Base-by-base conservation (phyloP, 2,113 vertebrate species). In the Cottus gobio region DNA sequence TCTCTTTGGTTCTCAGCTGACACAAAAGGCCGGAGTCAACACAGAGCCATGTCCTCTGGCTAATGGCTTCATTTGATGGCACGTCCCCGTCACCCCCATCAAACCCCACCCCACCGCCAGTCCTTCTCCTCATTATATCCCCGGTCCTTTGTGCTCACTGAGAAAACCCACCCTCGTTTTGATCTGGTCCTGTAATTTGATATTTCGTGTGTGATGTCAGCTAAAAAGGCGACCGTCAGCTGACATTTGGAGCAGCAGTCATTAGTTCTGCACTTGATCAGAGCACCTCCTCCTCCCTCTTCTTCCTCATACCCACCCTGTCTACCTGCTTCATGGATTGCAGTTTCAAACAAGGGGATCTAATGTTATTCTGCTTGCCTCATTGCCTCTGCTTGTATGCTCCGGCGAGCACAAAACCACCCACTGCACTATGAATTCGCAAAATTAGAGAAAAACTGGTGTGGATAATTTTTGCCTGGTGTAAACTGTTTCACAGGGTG, bases 331-430 rank as follows among this genome's bases (percentile, higher is more conserved):
- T 67, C 1, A 57, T 50, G 68, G 69, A 71, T 78, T 64, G 73
- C 83, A 71, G 66, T 92, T 92, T 87, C 84, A 93, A 92, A 92
- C 91, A 88, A 85, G 80, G 71, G 77, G 39, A 66, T 86, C 66
- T 93, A 90, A 94, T 93, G 91, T 86, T 93, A 92, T 93, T 92
- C 82, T 66, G 11, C 77, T 58, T 77, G 91, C 87, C 90, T 93
- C 92, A 92, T 93, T 95, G 86, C 80, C 85, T 91, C 76, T 28
- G 72, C 84, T 76, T 46, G 84, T 83, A 85, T 39, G 90, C 92
- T 93, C 75, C 20, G 36, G 66, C 16, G 28, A 92, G 90, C 87
- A 84, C 80, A 73, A 90, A 93, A 90, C 72, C 85, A 90, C 87
- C 83, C 86, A 54, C 75, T 77, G 77, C 79, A 50, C 70, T 71